A percentile compares a stretch with the other conserved stretches of the same genome.
Conservation (phyloP, 2,888 invertebrate genomes). For the Acleris laterana region DNA sequence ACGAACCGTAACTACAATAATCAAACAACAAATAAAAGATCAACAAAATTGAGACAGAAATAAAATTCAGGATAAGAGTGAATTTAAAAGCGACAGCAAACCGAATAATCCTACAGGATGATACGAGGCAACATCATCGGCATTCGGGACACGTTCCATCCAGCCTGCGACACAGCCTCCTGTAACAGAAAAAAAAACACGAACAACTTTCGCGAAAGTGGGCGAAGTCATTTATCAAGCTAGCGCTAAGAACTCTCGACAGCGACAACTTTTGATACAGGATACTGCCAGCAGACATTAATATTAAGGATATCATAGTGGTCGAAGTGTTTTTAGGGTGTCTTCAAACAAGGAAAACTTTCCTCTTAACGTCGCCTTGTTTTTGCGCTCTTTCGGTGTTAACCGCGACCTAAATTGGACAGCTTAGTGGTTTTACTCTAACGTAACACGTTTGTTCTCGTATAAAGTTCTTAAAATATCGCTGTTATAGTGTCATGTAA, state of each 20-base stretch:
- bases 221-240: constrained; percentile 82
- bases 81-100: constrained; percentile 55
- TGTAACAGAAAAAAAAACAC: constrained; percentile 67
- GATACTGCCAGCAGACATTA: constrained; percentile 79
- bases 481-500: not conserved
- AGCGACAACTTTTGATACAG: constrained; percentile 80
- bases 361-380: constrained; percentile 58
- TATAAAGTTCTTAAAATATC: constrained; percentile 9
- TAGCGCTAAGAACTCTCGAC: constrained; percentile 81
- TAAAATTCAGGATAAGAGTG: constrained; percentile 45
- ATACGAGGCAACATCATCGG: constrained; percentile 58
- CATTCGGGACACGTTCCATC: constrained; percentile 64
- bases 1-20: constrained; percentile 3
- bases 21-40: constrained; percentile 3
- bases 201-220: constrained; percentile 74
- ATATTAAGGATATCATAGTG: constrained; percentile 80
- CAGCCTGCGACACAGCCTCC: constrained; percentile 62
- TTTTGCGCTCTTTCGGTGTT: constrained; percentile 54
- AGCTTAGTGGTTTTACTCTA: constrained; percentile 46
- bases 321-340: constrained; percentile 72
- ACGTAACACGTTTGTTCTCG: constrained; percentile 25
- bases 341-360: constrained; percentile 68
- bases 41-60: constrained; percentile 32
- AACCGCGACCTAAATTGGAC: constrained; percentile 55
- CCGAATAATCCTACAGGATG: constrained; percentile 59